These are phyloP conservation scores for Ochropleura plecta DNA, from an alignment of 2,888 invertebrate genomes.

Conservation along the genomic window DNA sequence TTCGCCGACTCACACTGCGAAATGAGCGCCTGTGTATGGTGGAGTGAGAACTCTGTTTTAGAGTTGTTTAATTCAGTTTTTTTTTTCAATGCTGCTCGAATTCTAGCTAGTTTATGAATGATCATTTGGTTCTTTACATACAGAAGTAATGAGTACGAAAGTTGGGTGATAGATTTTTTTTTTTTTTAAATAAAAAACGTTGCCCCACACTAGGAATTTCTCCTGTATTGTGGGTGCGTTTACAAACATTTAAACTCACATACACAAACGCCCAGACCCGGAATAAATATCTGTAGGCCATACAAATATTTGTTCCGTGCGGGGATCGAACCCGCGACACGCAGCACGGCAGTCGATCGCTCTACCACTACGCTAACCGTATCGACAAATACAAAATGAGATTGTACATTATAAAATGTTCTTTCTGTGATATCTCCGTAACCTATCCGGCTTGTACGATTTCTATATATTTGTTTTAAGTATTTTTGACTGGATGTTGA, in stretches of 20 bases:
- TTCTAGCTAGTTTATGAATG: constrained; percentile 25
- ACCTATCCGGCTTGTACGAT: no score
- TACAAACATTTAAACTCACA: no score
- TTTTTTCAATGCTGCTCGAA: constrained; percentile 13
- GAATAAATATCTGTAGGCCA: no score
- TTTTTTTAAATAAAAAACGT: no score
- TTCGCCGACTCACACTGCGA: constrained; percentile 83
- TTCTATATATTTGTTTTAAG: not conserved
- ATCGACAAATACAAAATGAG: no score
- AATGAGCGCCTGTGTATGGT: constrained; percentile 78
- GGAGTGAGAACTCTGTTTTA: constrained; percentile 64
- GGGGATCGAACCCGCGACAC: no score
- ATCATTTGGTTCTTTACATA: not conserved
- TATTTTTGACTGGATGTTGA: not conserved
- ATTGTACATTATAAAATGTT: not conserved
- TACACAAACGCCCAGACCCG: no score
- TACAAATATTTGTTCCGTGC: no score
- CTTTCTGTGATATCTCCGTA: not conserved
- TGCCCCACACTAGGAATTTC: no score
- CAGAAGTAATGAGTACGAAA: not conserved
- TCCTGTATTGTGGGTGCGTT: no score
- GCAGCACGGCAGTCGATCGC: no score
- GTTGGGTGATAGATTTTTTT: not conserved
- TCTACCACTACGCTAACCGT: no score
- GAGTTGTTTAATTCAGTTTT: constrained; percentile 58